These are phyloP conservation scores for Bombus balteatus DNA, from an alignment of 1,140 invertebrate genomes.

Conservation along the genomic window DNA sequence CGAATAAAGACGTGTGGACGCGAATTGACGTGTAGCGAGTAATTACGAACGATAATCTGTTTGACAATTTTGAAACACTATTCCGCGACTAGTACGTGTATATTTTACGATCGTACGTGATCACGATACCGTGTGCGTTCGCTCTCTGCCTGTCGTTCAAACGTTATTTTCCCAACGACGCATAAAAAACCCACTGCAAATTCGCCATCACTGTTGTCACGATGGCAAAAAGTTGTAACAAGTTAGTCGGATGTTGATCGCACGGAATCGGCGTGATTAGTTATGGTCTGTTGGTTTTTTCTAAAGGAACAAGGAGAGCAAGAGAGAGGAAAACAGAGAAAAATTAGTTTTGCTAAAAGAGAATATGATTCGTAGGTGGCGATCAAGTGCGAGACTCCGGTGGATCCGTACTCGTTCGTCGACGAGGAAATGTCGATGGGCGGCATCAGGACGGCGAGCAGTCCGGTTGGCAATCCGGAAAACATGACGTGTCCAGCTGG, in stretches of 20 bases:
- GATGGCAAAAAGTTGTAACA: background rate
- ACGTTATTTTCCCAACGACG: background rate
- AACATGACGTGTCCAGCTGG: slow-evolving; percentile 76
- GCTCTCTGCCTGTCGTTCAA: background rate
- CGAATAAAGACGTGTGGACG: background rate
- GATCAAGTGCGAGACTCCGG: slow-evolving; percentile 86
- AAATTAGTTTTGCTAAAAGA: background rate
- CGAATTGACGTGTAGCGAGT: background rate
- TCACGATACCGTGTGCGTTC: slow-evolving; percentile 1
- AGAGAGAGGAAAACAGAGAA: background rate
- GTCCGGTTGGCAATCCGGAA: slow-evolving; percentile 73
- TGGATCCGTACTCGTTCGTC: slow-evolving; percentile 92
- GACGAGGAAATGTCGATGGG: slow-evolving; percentile 86
- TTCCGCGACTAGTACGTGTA: background rate
- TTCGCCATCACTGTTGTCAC: background rate
- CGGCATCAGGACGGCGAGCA: slow-evolving; percentile 78
- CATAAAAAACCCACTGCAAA: background rate
- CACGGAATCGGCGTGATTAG: background rate
- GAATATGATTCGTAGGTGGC: slow-evolving; percentile 72
- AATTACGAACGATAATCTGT: background rate
- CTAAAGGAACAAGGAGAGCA: too few relatives aligned
- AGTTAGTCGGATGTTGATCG: background rate
- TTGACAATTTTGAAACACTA: background rate
- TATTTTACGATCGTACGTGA: background rate
- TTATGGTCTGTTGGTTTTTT: background rate